phyloP scores from a whole-genome alignment of 1,140 invertebrate genomes.

The Bombus confusus region DNA sequence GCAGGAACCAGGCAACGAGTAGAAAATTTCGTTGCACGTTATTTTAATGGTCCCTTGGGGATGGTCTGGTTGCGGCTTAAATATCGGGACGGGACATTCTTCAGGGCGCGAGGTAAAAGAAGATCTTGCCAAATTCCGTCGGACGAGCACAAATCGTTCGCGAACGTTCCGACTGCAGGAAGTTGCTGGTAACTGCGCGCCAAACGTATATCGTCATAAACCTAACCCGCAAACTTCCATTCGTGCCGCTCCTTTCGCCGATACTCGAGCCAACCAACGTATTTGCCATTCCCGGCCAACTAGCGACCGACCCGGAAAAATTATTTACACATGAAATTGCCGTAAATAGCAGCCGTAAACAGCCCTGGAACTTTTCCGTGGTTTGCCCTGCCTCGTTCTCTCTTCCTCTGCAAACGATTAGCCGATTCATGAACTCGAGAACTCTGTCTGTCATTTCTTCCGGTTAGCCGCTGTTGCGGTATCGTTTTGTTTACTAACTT shows the following conservation, averaged over 20 bases:
- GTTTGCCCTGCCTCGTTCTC: no score
- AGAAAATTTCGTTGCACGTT: neutral
- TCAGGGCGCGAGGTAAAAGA: no score
- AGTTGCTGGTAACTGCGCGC: conserved; percentile 18
- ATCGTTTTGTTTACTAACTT: neutral
- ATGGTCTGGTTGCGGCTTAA: neutral
- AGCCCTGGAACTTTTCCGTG: neutral
- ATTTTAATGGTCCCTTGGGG: neutral
- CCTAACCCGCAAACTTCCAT: conserved; percentile 23
- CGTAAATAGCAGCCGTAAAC: neutral
- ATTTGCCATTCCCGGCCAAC: conserved; percentile 5
- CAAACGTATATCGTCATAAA: conserved; percentile 42
- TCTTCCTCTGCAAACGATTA: neutral
- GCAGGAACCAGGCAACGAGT: neutral
- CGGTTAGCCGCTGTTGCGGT: neutral
- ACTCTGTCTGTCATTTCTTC: neutral
- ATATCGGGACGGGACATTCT: neutral
- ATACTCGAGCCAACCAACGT: neutral
- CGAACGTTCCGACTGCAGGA: neutral
- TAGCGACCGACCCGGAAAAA: neutral
- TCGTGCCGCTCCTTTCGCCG: conserved; percentile 8
- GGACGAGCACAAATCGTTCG: conserved; percentile 24
- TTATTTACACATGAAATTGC: conserved; percentile 14
- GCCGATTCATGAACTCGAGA: neutral
- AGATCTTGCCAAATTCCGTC: conserved; percentile 26